These are phyloP conservation scores for Phataginus tricuspis DNA, from an alignment of 2,797 vertebrate genomes.

Conservation along the genomic window DNA sequence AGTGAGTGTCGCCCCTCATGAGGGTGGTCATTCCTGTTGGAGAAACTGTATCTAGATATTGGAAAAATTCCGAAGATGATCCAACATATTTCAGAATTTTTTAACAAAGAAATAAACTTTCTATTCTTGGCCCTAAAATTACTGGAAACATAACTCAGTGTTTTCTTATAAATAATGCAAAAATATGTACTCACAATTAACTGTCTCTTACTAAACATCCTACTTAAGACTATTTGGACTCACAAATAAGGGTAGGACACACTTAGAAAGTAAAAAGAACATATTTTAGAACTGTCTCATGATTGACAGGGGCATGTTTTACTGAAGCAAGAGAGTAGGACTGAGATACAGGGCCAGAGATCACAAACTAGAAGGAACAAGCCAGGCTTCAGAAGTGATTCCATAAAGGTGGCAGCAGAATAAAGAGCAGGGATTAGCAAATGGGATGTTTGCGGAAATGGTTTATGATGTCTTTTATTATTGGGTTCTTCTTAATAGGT, in stretches of 20 bases:
- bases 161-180: not conserved
- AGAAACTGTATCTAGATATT: not conserved
- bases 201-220: not conserved
- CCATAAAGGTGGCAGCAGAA: not conserved
- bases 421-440: not conserved
- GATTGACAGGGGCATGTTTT: not conserved
- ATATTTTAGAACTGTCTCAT: not conserved
- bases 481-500: not conserved
- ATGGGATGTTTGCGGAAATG: not conserved
- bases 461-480: not conserved
- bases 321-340: not conserved
- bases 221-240: not conserved
- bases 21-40: not conserved
- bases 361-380: not conserved
- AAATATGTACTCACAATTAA: not conserved
- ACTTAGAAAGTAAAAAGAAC: not conserved
- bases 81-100: not conserved
- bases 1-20: not conserved
- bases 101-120: not conserved
- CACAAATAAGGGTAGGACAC: not conserved
- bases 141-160: not conserved
- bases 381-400: not conserved
- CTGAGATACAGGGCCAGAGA: not conserved
- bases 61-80: not conserved
- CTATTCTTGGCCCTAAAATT: not conserved